A percentile compares a stretch with the other conserved stretches of the same genome.
Conservation (phyloP, 2,888 invertebrate genomes). For the Euspilapteryx auroguttella region DNA sequence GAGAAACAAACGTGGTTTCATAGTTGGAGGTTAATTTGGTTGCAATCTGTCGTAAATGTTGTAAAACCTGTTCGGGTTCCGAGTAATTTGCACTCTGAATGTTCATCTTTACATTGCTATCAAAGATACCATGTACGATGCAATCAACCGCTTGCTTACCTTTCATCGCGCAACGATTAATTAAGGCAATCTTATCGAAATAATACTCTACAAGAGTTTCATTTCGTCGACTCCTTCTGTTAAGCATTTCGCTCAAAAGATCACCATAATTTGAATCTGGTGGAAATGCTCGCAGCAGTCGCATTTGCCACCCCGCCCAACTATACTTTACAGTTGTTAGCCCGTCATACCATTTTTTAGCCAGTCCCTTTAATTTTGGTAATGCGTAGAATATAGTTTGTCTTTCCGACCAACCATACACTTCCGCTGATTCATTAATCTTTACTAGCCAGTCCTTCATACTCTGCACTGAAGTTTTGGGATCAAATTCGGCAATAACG, state of each 20-base stretch:
- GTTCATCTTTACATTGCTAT: conserved; percentile 6
- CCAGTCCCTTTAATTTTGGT: conserved; percentile 8
- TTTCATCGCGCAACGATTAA: conserved; percentile 8
- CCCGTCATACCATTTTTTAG: conserved; percentile 9
- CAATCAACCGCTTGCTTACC: conserved; percentile 9
- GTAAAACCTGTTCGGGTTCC: conserved; percentile 5
- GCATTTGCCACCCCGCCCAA: conserved; percentile 9
- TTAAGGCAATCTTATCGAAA: conserved; percentile 9
- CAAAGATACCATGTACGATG: conserved; percentile 7
- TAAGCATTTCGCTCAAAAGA: conserved; percentile 8
- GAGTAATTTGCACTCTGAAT: conserved; percentile 3
- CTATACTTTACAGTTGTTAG: conserved; percentile 8
- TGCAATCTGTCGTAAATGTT: too few species aligned
- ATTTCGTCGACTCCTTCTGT: conserved; percentile 6
- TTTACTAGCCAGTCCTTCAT: conserved; percentile 9
- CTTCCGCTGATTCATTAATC: conserved; percentile 9
- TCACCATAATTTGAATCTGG: conserved; percentile 9
- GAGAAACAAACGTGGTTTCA: too few species aligned
- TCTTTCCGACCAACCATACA: conserved; percentile 10
- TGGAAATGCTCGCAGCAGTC: conserved; percentile 8
- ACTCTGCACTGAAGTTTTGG: conserved; percentile 6
- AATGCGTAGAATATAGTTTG: conserved; percentile 9
- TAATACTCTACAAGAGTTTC: too few species aligned
- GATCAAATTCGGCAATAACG: conserved; percentile 9
- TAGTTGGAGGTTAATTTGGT: too few species aligned